Base-by-base conservation (phyloP, 2,113 vertebrate species). In the Elgaria multicarinata region DNA sequence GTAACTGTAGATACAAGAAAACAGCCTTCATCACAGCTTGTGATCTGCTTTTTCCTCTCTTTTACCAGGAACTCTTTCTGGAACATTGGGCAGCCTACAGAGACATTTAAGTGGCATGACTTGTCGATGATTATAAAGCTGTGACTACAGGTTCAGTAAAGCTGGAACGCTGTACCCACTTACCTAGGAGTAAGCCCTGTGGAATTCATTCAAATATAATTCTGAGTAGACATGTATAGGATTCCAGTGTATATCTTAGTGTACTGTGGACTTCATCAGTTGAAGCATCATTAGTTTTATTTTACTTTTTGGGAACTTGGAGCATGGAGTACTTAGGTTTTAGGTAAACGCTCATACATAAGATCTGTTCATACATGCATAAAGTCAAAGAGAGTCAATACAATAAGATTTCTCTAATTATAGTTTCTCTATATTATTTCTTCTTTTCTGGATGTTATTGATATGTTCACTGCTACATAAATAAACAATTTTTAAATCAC, bases 21-120 rank as follows among this genome's bases (percentile, higher is more conserved):
- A 76, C 55, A 88, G 64, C 28, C 62, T 91, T 67, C 39, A 74
- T 3, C 44, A 69, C 66, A 85, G 53, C 22, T 87, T 85, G 89
- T 42, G 14, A 91, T 89, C 75, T 46, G 72, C 0, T 24, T 90
- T 89, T 62, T 1, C 74, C 24, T 46, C 50, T 85, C 77, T 39
- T 90, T 80, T 92, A 86, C 26, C 62, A 55, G 28, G 87, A 62
- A 74, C 2, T 53, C n/a, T 71, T 3, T 44, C 22, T 90, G 39
- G 3, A 8, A 69, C 77, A 64, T 69, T 90, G 28, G 88, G 24
- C 0, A 1, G 87, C 55, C 36, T 81, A 62, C 2, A 53, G 53
- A 69, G 89, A 82, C n/a, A 90, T 42, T 87, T 86, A 72, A 26
- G 42, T 78, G 53, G 24, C 3, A 5, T 44, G 31, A 90, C 50